A percentile compares a stretch with the other conserved stretches of the same genome.
phyloP scores from a whole-genome alignment of 2,113 vertebrate genomes.

The Epinephelus moara region DNA sequence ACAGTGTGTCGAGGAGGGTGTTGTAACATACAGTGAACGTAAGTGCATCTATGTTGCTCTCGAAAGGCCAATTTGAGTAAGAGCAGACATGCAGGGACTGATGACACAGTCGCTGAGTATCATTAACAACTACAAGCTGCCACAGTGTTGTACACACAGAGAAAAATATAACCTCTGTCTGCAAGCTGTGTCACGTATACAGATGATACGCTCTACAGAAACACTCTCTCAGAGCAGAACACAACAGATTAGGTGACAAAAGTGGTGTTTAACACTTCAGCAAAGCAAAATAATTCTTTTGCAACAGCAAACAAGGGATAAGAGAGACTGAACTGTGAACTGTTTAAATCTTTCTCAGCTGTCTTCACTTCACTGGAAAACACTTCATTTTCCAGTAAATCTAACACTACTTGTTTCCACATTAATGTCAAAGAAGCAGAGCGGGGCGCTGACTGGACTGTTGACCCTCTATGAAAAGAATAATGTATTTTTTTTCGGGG shows the following conservation, averaged over 20 bases:
- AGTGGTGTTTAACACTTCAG: not conserved
- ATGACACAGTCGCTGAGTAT: too few species aligned
- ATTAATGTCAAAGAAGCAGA: not conserved
- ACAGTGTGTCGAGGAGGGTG: not conserved
- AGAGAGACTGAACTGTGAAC: not conserved
- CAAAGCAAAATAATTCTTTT: conserved; percentile 3
- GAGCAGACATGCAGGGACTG: not conserved
- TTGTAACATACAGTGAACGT: not conserved
- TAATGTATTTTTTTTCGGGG: not conserved
- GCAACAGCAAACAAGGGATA: not conserved
- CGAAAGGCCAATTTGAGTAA: not conserved
- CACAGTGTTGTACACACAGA: not conserved
- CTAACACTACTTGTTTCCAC: not conserved
- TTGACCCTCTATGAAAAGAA: not conserved
- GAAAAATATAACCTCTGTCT: not conserved
- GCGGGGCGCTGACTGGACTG: not conserved
- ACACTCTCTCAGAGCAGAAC: not conserved
- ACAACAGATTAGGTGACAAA: not conserved
- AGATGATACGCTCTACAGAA: not conserved
- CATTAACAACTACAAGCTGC: not conserved
- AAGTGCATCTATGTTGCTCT: not conserved
- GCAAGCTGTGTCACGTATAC: not conserved
- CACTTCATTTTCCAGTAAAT: conserved; percentile 1
- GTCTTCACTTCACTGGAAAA: not conserved
- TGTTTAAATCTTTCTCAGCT: conserved; percentile 5